These are phyloP conservation scores for Yponomeuta malinellus DNA, from an alignment of 2,888 invertebrate genomes.

Conservation along the genomic window DNA sequence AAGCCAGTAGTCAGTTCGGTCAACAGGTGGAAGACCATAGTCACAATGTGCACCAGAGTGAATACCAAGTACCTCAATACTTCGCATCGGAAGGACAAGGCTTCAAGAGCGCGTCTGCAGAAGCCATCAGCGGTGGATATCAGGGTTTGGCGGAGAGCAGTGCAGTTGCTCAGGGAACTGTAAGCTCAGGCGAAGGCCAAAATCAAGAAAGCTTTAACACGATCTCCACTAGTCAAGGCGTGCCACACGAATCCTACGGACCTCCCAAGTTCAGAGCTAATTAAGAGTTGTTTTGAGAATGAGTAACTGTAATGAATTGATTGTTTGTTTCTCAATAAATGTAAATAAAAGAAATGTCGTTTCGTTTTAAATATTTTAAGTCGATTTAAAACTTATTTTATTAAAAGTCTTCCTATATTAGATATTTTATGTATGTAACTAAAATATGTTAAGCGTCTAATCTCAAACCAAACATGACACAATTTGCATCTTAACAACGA, in stretches of 20 bases:
- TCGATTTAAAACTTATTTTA: too few species aligned
- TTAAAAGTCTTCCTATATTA: too few species aligned
- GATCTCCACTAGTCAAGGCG: conserved; percentile 58
- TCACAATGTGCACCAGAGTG: not conserved
- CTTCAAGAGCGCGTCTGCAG: not conserved
- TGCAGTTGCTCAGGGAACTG: conserved; percentile 6
- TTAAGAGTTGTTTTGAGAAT: not conserved
- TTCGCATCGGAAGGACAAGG: not conserved
- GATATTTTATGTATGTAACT: too few species aligned
- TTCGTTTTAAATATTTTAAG: not conserved
- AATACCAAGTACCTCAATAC: conserved; percentile 15
- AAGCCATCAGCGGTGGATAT: not conserved
- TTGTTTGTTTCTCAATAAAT: not conserved
- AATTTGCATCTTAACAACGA: too few species aligned
- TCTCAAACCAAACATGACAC: too few species aligned
- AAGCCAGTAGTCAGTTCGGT: not conserved
- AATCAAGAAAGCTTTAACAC: conserved; percentile 33
- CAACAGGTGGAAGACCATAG: conserved; percentile 3
- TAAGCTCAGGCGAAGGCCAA: conserved; percentile 12
- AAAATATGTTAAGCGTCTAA: too few species aligned
- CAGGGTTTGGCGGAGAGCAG: conserved; percentile 7
- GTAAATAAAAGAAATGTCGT: conserved; percentile 3
- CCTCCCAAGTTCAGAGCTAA: conserved; percentile 49
- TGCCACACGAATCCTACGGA: conserved; percentile 64
- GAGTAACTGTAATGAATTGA: not conserved